Percentiles rank a stretch among this genome's conserved stretches.
phyloP scores from a whole-genome alignment of 2,797 vertebrate genomes.

The Oreortyx pictus region DNA sequence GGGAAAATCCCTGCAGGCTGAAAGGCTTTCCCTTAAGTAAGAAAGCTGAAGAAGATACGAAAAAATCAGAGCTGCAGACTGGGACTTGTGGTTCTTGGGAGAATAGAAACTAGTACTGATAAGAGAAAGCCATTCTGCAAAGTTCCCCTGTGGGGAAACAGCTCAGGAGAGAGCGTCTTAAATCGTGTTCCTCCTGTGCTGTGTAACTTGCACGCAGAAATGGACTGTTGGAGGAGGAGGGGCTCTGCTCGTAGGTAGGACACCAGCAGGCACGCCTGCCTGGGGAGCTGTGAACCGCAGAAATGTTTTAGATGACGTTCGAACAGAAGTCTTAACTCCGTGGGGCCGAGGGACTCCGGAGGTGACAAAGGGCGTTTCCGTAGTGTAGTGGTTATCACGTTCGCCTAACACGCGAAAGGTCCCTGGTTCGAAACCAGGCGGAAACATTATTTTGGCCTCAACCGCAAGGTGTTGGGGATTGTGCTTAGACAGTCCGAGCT shows the following conservation, averaged over 20 bases:
- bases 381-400: background rate
- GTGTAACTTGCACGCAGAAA: background rate
- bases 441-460: background rate
- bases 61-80: background rate
- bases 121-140: background rate
- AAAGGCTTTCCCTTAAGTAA: background rate
- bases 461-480: no score
- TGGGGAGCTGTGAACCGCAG: background rate
- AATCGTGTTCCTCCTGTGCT: background rate
- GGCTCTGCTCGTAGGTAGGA: accelerated
- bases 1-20: background rate
- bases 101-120: background rate
- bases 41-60: background rate
- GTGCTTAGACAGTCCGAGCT: no score
- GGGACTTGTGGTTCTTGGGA: background rate
- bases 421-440: background rate
- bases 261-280: background rate
- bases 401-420: background rate
- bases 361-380: background rate
- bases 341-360: no score
- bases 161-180: background rate
- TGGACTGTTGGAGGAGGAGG: background rate
- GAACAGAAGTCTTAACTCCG: background rate
- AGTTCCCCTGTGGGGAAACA: background rate
- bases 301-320: background rate